Conservation (phyloP, 2,797 vertebrate genomes). For the Microtus agrestis region DNA sequence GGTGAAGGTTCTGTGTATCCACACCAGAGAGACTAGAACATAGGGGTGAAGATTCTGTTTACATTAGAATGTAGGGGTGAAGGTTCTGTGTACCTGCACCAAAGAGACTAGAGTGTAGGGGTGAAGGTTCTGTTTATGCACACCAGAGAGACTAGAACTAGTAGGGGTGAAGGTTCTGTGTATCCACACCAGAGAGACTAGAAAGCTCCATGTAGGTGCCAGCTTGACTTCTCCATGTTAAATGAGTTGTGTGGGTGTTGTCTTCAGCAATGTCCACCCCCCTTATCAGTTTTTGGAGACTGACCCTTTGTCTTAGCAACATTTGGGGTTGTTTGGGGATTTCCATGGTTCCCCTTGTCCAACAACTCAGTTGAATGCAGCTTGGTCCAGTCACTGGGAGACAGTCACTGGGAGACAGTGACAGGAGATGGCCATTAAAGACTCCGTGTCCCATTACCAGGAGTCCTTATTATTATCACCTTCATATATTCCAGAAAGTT, state of each 20-base stretch:
- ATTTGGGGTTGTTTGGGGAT: neutral
- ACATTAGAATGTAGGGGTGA: too few relatives aligned
- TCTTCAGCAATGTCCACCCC: neutral
- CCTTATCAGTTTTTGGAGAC: neutral
- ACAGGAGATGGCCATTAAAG: neutral
- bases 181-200: neutral
- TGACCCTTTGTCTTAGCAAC: neutral
- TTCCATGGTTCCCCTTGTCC: neutral
- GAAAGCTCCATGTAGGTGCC: neutral
- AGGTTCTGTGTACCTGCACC: neutral
- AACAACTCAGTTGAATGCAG: neutral
- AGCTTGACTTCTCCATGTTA: neutral
- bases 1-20: neutral
- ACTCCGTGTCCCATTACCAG: neutral
- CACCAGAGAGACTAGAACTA: neutral
- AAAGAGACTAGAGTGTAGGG: rapidly evolving
- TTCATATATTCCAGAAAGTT: neutral
- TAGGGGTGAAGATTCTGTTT: too few relatives aligned
- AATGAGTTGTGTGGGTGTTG: neutral
- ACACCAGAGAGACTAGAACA: too few relatives aligned
- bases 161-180: neutral
- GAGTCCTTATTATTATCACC: neutral
- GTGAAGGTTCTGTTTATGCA: neutral
- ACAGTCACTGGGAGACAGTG: neutral
- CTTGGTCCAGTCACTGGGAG: neutral